Percentiles rank a stretch among this genome's conserved stretches.
phyloP scores from a whole-genome alignment of 2,113 vertebrate species.

The Pedionomus torquatus region DNA sequence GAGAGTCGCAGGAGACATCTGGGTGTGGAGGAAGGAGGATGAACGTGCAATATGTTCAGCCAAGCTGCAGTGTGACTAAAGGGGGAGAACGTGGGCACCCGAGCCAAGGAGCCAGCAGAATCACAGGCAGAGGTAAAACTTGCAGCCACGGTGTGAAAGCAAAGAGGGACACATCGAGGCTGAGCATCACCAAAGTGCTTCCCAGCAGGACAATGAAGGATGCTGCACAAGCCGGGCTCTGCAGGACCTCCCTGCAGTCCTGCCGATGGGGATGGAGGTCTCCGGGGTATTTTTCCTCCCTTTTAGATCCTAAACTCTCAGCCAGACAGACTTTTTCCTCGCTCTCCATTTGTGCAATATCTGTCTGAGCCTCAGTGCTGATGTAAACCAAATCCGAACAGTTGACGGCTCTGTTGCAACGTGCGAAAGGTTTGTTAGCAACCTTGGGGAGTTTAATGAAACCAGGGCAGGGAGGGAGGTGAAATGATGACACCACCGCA shows the following conservation, averaged over 20 bases:
- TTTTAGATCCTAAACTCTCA: not conserved
- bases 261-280: not conserved
- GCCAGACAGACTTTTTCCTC: not conserved
- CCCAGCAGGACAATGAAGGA: fast-evolving
- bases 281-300: fast-evolving
- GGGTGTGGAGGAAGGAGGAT: not conserved
- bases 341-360: not conserved
- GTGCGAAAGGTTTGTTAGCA: not conserved
- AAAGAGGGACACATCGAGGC: not conserved
- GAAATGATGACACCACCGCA: not conserved
- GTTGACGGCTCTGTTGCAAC: not conserved
- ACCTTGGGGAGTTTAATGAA: not conserved
- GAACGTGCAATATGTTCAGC: not conserved
- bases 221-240: not conserved
- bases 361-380: not conserved
- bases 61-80: not conserved
- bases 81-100: not conserved
- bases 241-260: not conserved
- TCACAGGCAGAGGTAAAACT: not conserved
- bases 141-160: not conserved
- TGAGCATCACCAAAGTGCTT: not conserved
- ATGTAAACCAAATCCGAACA: not conserved
- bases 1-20: not conserved
- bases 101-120: not conserved
- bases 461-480: not conserved